Conservation (phyloP, 2,888 invertebrate genomes). For the Drosophila buzzatii region DNA sequence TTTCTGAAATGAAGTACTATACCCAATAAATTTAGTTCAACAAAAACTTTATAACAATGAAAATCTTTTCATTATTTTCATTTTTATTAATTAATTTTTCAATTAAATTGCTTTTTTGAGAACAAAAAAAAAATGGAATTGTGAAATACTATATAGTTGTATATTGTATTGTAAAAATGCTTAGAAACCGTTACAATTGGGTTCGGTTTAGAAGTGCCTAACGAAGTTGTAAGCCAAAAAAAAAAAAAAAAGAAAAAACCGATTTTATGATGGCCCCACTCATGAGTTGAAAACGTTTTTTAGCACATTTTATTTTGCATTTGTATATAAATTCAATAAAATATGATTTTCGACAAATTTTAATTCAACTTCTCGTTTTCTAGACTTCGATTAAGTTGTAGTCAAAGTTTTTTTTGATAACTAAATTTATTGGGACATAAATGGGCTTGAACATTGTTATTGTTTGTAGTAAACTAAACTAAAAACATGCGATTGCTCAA, state of each 20-base stretch:
- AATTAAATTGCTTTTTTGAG: slow-evolving; percentile 78
- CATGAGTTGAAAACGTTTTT: slow-evolving; percentile 55
- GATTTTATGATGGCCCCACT: slow-evolving; percentile 82
- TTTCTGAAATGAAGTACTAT: slow-evolving; percentile 84
- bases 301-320: slow-evolving; percentile 71
- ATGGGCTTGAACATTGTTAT: slow-evolving; percentile 83
- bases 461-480: slow-evolving; percentile 73
- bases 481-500: slow-evolving; percentile 62
- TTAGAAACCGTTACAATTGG: slow-evolving; percentile 72
- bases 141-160: slow-evolving; percentile 35
- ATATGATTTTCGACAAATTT: slow-evolving; percentile 36
- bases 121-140: slow-evolving; percentile 14
- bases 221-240: slow-evolving; percentile 72
- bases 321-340: slow-evolving; percentile 43
- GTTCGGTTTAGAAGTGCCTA: slow-evolving; percentile 69
- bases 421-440: slow-evolving; percentile 84
- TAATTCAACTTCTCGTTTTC: slow-evolving; percentile 26
- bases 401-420: slow-evolving; percentile 81
- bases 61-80: slow-evolving; percentile 82
- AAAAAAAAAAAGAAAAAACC: slow-evolving; percentile 62
- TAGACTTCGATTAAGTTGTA: slow-evolving; percentile 60
- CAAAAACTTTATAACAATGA: slow-evolving; percentile 82
- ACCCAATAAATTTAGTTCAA: slow-evolving; percentile 87
- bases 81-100: slow-evolving; percentile 70
- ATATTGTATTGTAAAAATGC: slow-evolving; percentile 51